These are phyloP conservation scores for Pygoscelis adeliae DNA, from an alignment of 2,113 vertebrate species.

Conservation along the genomic window DNA sequence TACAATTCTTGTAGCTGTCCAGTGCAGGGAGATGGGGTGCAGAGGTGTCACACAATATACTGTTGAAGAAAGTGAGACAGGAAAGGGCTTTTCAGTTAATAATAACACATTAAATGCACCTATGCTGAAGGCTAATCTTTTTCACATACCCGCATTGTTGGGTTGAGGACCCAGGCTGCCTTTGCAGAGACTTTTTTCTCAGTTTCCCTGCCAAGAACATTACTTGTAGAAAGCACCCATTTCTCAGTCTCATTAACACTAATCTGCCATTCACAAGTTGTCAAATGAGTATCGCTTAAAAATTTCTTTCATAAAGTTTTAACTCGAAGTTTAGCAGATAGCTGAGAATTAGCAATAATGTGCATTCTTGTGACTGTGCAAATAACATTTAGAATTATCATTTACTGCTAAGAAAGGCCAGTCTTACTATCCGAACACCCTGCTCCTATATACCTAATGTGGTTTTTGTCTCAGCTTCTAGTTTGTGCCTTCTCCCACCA, in stretches of 20 bases:
- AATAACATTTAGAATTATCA: not conserved
- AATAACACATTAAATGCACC: not conserved
- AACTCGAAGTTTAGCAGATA: not conserved
- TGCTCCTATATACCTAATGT: fast-evolving
- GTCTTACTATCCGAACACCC: not conserved
- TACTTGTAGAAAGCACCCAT: not conserved
- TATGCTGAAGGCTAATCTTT: not conserved
- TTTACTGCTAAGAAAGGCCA: not conserved
- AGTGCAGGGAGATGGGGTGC: not conserved
- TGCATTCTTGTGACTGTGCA: not conserved
- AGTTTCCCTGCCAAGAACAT: not conserved
- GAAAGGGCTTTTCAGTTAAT: not conserved
- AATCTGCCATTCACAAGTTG: not conserved
- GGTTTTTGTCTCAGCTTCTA: not conserved
- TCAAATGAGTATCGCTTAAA: not conserved
- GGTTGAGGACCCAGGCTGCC: not conserved
- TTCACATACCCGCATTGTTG: not conserved
- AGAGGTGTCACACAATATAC: not conserved
- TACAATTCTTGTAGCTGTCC: not conserved
- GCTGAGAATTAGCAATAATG: not conserved
- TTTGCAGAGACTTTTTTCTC: not conserved
- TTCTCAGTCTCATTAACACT: not conserved
- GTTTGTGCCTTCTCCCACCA: not conserved
- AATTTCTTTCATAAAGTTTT: not conserved
- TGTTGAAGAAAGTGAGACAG: not conserved